Base-by-base conservation (phyloP, 2,797 vertebrate genomes). In the Eupleurogrammus muticus region DNA sequence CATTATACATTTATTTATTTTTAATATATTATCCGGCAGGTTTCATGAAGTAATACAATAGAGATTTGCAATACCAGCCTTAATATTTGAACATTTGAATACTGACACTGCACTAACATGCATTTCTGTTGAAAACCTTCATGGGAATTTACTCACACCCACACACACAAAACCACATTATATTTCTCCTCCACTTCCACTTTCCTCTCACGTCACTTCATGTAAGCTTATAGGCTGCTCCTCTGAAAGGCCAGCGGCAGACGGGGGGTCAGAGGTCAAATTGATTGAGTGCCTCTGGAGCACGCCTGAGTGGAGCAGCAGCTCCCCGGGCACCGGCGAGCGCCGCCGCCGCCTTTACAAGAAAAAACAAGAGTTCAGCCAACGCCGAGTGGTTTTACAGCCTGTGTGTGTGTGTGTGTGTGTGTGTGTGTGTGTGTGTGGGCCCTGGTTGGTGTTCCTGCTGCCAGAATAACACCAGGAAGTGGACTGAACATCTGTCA, bases 191-290 rank as follows among this genome's bases (percentile, higher is more conserved):
- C 28, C 57, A 70, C 53, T 32, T 61, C 23, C 42, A 78, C 55
- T 57, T 73, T 32, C 58, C 59, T 47, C 35, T 68, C 17, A 32
- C 61, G 63, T 28, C 28, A 28, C 3, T 28, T 28, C 28, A 28
- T 28, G 28, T 28, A 28, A 28, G 28, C 28, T 28, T 6, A 28
- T 50, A 64, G 47, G 11, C 40, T 54, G 68, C 12, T n/a, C 47
- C 42, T 61, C 69, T 47, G 21, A 80, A 84, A 79, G 63, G 56
- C 56, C 63, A 61, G 40, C 38, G n/a, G 78, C 70, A 42, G 66
- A 61, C 9, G 2, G 50, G 2, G 50, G 56, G 69, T 69, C 68
- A 80, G 50, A 50, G 75, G 28, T 83, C 66, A 83, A 69, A 75
- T 38, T 64, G 80, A 77, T 20, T 72, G 35, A 73, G 55, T n/a